Base-by-base conservation (phyloP, 2,888 invertebrate genomes). In the Mellilla xanthometata region DNA sequence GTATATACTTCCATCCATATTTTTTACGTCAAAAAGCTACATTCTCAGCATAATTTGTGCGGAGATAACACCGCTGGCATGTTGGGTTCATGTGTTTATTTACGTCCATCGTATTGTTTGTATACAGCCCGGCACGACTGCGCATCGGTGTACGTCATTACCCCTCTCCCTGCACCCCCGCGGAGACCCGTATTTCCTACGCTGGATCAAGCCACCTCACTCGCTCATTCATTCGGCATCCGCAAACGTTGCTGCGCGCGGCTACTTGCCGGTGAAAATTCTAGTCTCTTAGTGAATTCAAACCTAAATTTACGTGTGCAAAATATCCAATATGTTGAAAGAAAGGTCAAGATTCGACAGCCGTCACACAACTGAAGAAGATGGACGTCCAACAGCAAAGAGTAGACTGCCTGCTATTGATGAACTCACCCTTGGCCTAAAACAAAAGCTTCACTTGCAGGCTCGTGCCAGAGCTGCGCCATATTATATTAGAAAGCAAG, bases 91-190 rank as follows among this genome's bases (percentile, higher is more conserved):
- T 76, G 79, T 89, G 88, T 89, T 89, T 89, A 89, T 89, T 89
- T 89, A 89, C 89, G 89, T 89, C 88, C 88, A 74, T 75, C 81
- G 87, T 86, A 87, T 89, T 88, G 88, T 89, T 89, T 89, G 89
- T 89, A 89, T 85, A 89, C 89, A 89, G 82, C 79, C 86, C 86
- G 87, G 86, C 84, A 81, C 85, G 86, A 78, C 85, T 89, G 89
- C 89, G 89, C 89, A 88, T 84, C 83, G 70, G 77, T 67, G 72
- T 76, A 83, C 87, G 88, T 86, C 88, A 86, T 69, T 55, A 61
- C 79, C 76, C 72, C 79, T 71, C 73, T 71, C 63, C 63, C 62
- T 59, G 49, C 53, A 43, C 68, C 79, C 80, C 82, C 83, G 77
- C 77, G 55, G 68, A 75, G 72, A 70, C 81, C 84, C 68, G 77